Conservation (phyloP, 2,797 vertebrate genomes). For the Spinus olivaceus region DNA sequence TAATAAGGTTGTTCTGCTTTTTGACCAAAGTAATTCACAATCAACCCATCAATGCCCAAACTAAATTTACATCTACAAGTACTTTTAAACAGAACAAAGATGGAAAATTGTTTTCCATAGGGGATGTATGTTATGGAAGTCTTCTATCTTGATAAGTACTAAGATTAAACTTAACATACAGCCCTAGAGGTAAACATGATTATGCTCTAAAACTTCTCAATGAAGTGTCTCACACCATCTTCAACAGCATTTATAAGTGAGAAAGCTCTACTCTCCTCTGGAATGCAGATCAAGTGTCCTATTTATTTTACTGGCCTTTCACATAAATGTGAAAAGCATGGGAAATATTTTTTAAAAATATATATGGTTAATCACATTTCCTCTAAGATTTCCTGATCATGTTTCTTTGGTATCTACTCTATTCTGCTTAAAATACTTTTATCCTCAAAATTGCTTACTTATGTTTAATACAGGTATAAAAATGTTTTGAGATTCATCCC, state of each 20-base stretch:
- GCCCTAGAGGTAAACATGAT: not conserved
- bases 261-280: not conserved
- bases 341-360: not conserved
- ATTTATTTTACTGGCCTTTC: not conserved
- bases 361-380: not conserved
- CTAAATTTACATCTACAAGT: not conserved
- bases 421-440: not conserved
- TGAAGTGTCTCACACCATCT: not conserved
- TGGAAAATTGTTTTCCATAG: not conserved
- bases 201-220: not conserved
- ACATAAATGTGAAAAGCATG: not conserved
- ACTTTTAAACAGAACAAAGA: not conserved
- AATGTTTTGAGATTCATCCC: not conserved
- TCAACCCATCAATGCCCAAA: not conserved
- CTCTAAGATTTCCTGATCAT: not conserved
- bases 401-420: not conserved
- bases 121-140: not conserved
- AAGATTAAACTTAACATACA: not conserved
- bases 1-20: not conserved
- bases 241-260: not conserved
- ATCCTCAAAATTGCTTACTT: not conserved
- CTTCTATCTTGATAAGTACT: not conserved
- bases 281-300: not conserved
- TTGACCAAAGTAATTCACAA: not conserved
- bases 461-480: not conserved